phyloP scores from a whole-genome alignment of 2,113 vertebrate species.

The Anthoscopus minutus region DNA sequence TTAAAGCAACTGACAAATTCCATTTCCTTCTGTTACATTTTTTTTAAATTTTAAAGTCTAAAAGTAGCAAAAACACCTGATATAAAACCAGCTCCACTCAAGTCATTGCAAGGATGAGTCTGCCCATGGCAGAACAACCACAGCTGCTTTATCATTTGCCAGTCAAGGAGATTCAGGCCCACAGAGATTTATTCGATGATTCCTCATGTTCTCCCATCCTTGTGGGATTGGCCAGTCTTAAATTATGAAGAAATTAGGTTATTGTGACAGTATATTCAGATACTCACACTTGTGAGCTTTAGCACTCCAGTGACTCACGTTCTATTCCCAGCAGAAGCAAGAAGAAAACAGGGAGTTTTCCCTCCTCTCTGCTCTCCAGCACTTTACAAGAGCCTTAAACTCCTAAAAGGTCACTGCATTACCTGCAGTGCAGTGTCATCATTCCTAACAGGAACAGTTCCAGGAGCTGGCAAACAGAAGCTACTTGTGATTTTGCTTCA shows the following conservation, averaged over 20 bases:
- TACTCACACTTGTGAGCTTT: not conserved
- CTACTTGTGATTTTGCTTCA: not conserved
- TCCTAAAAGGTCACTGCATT: not conserved
- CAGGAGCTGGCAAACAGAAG: not conserved
- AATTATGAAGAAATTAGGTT: constrained; percentile 27
- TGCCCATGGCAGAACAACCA: not conserved
- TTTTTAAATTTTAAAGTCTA: not conserved
- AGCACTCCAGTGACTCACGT: not conserved
- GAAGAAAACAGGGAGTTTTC: not conserved
- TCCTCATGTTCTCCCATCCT: not conserved
- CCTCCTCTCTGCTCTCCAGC: not conserved
- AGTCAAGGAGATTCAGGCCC: not conserved
- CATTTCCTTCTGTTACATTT: not conserved
- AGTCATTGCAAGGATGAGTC: not conserved
- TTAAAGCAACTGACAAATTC: not conserved
- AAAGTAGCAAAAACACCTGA: not conserved
- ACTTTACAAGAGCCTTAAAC: not conserved
- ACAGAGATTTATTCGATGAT: not conserved
- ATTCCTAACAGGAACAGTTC: not conserved
- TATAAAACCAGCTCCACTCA: not conserved
- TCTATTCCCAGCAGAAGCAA: not conserved
- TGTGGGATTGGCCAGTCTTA: not conserved
- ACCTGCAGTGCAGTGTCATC: not conserved
- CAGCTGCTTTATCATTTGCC: not conserved
- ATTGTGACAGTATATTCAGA: not conserved